Percentiles rank a stretch among this genome's conserved stretches.
Conservation (phyloP, 2,113 vertebrate genomes). For the Thinocorus orbignyianus region DNA sequence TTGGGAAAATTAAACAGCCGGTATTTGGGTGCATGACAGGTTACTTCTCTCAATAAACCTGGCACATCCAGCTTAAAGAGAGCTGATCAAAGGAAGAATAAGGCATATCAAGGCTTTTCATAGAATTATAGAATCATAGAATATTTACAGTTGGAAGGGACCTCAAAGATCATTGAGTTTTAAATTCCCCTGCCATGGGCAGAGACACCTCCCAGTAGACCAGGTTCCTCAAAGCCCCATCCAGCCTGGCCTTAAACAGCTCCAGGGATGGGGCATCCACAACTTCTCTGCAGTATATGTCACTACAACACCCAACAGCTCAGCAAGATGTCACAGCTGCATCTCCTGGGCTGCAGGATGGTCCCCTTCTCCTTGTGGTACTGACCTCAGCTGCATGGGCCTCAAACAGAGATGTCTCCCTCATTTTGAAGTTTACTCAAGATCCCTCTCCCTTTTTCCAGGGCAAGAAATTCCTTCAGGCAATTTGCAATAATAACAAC, state of each 20-base stretch:
- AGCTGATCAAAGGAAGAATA: neutral
- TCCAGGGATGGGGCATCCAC: too few species aligned
- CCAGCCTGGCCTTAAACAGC: too few species aligned
- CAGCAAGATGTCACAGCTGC: neutral
- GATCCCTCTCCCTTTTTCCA: neutral
- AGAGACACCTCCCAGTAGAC: too few species aligned
- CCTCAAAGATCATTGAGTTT: too few species aligned
- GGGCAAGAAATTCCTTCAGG: neutral
- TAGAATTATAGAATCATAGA: neutral
- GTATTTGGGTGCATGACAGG: neutral
- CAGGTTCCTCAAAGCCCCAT: too few species aligned
- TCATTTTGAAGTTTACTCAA: neutral
- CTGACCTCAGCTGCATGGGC: neutral
- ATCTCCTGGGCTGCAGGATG: neutral
- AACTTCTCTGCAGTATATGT: neutral
- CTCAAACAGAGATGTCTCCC: neutral
- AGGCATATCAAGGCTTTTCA: neutral
- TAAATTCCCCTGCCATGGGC: too few species aligned
- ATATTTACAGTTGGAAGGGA: too few species aligned
- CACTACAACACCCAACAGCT: neutral
- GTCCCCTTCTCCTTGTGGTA: neutral
- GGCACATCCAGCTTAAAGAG: neutral
- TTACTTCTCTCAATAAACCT: neutral
- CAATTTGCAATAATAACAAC: neutral
- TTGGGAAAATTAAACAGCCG: conserved; percentile 37